A percentile compares a stretch with the other conserved stretches of the same genome.
phyloP scores from a whole-genome alignment of 2,113 vertebrate species.

The Ameiurus melas region DNA sequence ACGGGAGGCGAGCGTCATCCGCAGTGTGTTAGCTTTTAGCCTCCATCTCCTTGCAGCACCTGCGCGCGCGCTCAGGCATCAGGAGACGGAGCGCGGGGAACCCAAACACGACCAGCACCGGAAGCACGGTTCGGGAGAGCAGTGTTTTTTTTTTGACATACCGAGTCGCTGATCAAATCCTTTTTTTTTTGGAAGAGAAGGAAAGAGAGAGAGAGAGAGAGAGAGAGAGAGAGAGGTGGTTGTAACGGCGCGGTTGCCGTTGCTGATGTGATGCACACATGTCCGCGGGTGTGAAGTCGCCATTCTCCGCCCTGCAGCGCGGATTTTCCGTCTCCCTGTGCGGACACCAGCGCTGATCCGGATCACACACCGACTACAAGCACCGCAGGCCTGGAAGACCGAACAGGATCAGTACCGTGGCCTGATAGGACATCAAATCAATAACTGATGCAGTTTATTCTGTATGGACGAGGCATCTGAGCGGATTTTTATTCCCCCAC shows the following conservation, averaged over 20 bases:
- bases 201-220: background rate
- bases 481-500: constrained; percentile 35
- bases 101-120: constrained; percentile 1
- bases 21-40: constrained; percentile 65
- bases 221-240: constrained; percentile 41
- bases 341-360: constrained; percentile 51
- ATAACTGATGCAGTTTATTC: constrained; percentile 40
- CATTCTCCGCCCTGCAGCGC: constrained; percentile 68
- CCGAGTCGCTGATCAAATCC: background rate
- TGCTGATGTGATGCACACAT: constrained; percentile 68
- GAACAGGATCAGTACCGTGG: constrained; percentile 30
- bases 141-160: background rate
- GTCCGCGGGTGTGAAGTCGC: constrained; percentile 66
- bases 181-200: constrained; percentile 40
- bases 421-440: constrained; percentile 33
- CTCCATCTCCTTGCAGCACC: constrained; percentile 66
- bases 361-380: background rate
- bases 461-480: constrained; percentile 38
- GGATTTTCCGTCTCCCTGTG: constrained; percentile 40
- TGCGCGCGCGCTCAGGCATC: constrained; percentile 30
- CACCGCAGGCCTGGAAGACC: background rate
- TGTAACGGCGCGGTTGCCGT: constrained; percentile 59
- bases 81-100: background rate
- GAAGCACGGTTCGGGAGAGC: constrained; percentile 10
- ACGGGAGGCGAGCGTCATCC: constrained; percentile 68